Evolutionary conservation across 2,797 vertebrate genomes (phyloP).

Genomic region (Scarus forsteni): DNA sequence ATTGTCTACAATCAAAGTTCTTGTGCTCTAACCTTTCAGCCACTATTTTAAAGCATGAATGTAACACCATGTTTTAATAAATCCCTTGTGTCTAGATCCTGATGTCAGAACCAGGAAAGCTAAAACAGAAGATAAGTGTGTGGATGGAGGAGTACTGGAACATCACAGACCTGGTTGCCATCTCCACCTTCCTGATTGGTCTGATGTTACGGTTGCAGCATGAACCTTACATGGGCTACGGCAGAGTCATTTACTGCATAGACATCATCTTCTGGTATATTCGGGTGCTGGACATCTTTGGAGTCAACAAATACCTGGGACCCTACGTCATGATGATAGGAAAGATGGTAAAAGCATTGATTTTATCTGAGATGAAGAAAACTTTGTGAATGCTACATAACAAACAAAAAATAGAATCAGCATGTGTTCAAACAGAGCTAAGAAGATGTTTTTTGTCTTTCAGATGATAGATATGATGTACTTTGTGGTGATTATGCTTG

Average conservation of each 20-base stretch:
- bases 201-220: slow-evolving; percentile 92
- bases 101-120: slow-evolving; percentile 99
- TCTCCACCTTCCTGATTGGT: slow-evolving; percentile 92
- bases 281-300: slow-evolving; percentile 97
- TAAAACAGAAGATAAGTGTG: slow-evolving; percentile 97
- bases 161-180: slow-evolving; percentile 95
- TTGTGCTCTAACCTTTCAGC: too few relatives aligned
- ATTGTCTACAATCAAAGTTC: too few relatives aligned
- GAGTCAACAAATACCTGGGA: slow-evolving; percentile 99
- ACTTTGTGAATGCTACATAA: neutral
- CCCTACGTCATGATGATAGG: slow-evolving; percentile 99
- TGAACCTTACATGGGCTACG: slow-evolving; percentile 97
- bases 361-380: neutral
- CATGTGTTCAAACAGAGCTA: neutral
- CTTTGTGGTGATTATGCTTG: slow-evolving; percentile 99
- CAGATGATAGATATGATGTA: slow-evolving; percentile 99
- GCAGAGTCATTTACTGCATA: slow-evolving; percentile 98
- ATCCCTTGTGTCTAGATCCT: slow-evolving; percentile 87
- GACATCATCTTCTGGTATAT: slow-evolving; percentile 99
- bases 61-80: too few relatives aligned
- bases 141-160: slow-evolving; percentile 99
- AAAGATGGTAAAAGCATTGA: slow-evolving; percentile 91
- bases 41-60: too few relatives aligned
- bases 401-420: neutral
- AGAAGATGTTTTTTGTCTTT: slow-evolving; percentile 25